phyloP scores from a whole-genome alignment of 1,140 invertebrate species.

The Halesus radiatus region DNA sequence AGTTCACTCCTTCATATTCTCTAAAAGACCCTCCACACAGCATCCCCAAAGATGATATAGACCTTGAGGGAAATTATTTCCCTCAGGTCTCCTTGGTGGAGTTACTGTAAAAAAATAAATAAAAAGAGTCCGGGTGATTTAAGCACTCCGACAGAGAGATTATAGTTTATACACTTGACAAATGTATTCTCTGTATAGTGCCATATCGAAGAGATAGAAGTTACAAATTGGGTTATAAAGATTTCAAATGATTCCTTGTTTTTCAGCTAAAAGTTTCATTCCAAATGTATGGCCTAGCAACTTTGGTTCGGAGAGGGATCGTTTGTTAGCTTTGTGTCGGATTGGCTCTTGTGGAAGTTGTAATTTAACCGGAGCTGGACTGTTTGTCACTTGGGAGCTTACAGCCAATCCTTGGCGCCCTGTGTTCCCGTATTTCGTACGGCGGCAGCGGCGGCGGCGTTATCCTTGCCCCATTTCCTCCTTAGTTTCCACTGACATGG shows the following conservation, averaged over 20 bases:
- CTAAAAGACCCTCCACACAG: too few relatives aligned
- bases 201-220: neutral
- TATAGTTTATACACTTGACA: too few relatives aligned
- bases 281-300: constrained; percentile 39
- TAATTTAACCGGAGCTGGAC: constrained; percentile 47
- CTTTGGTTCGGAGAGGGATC: constrained; percentile 40
- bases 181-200: neutral
- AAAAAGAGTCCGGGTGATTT: too few relatives aligned
- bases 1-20: too few relatives aligned
- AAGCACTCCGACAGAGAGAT: too few relatives aligned
- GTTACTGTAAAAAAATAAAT: too few relatives aligned
- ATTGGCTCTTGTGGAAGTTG: constrained; percentile 48
- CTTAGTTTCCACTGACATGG: too few relatives aligned
- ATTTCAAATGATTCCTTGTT: constrained; percentile 35
- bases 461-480: too few relatives aligned
- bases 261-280: constrained; percentile 34
- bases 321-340: constrained; percentile 50
- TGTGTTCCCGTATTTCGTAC: constrained; percentile 31
- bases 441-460: neutral
- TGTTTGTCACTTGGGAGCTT: constrained; percentile 48
- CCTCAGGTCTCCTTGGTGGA: too few relatives aligned
- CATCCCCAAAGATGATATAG: too few relatives aligned
- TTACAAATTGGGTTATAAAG: constrained; percentile 40
- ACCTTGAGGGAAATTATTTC: too few relatives aligned
- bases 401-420: constrained; percentile 33